Evolutionary conservation across 2,888 invertebrate species (phyloP).

Genomic region (Athalia cordata): DNA sequence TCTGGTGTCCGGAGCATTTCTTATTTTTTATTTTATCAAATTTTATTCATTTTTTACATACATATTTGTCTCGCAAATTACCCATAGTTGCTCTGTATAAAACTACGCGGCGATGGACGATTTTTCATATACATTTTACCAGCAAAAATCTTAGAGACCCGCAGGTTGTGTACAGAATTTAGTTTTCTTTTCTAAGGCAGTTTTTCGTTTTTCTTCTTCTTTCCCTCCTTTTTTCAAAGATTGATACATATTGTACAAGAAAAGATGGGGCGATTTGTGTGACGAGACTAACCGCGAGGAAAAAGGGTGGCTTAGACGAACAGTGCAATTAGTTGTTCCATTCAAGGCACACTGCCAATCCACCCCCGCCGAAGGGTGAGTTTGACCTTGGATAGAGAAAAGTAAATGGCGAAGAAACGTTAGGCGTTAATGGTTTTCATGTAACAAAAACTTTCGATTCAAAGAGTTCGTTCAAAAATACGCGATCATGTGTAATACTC

Average conservation of each 20-base stretch:
- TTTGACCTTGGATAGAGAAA: slow-evolving; percentile 5
- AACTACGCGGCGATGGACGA: not conserved
- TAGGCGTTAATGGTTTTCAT: not conserved
- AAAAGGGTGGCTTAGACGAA: no score
- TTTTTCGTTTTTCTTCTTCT: no score
- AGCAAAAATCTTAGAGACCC: not conserved
- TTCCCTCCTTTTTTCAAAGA: no score
- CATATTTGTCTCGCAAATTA: slow-evolving; percentile 15
- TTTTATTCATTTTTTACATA: not conserved
- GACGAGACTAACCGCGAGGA: no score
- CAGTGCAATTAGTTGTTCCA: no score
- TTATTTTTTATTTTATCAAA: not conserved
- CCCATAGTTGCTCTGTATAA: no score
- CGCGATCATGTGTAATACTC: not conserved
- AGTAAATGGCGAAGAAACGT: not conserved
- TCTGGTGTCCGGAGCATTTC: not conserved
- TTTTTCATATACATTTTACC: slow-evolving; percentile 7
- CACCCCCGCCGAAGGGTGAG: not conserved
- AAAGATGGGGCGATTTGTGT: no score
- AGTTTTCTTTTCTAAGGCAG: no score
- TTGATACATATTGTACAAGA: no score
- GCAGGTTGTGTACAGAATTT: not conserved
- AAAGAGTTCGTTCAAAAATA: slow-evolving; percentile 10
- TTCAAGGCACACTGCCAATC: not conserved
- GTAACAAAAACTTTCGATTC: slow-evolving; percentile 5